Base-by-base conservation (phyloP, 1,140 invertebrate genomes). In the Heliconius eleuchia region DNA sequence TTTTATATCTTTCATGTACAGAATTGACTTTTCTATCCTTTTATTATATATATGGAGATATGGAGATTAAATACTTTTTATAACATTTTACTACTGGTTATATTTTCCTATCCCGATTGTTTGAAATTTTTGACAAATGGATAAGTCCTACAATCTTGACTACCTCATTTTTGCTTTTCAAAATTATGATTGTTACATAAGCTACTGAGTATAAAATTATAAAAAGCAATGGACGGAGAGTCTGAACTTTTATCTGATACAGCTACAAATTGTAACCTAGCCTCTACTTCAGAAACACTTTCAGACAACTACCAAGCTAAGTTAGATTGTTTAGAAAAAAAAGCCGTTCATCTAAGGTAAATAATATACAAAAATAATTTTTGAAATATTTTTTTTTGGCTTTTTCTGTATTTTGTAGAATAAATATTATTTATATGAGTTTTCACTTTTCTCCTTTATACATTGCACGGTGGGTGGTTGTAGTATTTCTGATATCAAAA, bases 261-360 rank as follows among this genome's bases (percentile, higher is more conserved):
- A 50, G 90, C 82, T 71, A 93, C 91, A 50, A 91, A 90, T 81
- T 92, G 89, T 79, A 93, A 93, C 74, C 80, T 89, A 9, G 82
- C 85, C 76, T 87, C 90, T 19, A 84, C 85, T 77, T 91, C 91
- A 34, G 92, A 93, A 83, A 88, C 87, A 11, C 39, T 91, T 57
- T 91, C 91, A 74, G 92, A 93, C 71, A 85, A 85, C 60, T 89
- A 88, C 82, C 92, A 93, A 86, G 86, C 88, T 13, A 93, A 87
- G 88, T 82, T 90, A 80, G 92, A 94, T 82, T 86, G 90, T n/a
- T 85, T 94, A 79, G 92, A 92, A 76, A 94, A 94, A 84, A 94
- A 94, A 82, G 92, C 92, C 74, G 89, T 92, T 73, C 92, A 94
- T 80, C 80, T 94, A 82, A 92, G 92, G 92, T 94, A 79, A 71